Conservation (phyloP, 2,113 vertebrate species). For the Stomatorhinus ivindoensis region DNA sequence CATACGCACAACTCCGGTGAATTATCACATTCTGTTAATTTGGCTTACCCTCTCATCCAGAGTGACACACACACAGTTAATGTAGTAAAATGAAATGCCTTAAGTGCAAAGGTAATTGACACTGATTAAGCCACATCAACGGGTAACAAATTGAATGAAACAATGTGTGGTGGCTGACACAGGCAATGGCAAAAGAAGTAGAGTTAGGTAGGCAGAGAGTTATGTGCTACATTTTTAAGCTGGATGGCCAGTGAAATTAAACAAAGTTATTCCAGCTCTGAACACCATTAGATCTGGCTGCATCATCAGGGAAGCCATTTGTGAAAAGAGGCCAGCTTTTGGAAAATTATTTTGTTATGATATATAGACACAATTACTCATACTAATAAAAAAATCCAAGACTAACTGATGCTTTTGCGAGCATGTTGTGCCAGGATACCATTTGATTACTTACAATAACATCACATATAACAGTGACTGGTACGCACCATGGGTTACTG, state of each 20-base stretch:
- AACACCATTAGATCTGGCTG: background rate
- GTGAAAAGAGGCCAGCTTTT: background rate
- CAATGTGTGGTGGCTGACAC: background rate
- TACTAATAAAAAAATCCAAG: background rate
- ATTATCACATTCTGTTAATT: background rate
- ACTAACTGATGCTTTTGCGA: background rate
- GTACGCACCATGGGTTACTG: background rate
- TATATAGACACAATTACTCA: background rate
- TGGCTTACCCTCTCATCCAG: background rate
- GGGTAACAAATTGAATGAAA: background rate
- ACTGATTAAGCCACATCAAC: background rate
- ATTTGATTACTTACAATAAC: background rate
- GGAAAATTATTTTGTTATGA: background rate
- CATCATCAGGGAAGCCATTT: background rate
- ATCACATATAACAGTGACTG: background rate
- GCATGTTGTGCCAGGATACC: background rate
- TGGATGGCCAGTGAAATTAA: background rate
- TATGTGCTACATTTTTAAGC: background rate
- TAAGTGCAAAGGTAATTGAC: constrained; percentile 2
- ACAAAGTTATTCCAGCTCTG: background rate
- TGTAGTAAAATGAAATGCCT: background rate
- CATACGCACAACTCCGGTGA: background rate
- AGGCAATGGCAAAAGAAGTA: background rate
- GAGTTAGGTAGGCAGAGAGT: background rate
- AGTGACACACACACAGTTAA: background rate